phyloP scores from a whole-genome alignment of 2,113 vertebrate species.

The Thalassarche chlororhynchos region DNA sequence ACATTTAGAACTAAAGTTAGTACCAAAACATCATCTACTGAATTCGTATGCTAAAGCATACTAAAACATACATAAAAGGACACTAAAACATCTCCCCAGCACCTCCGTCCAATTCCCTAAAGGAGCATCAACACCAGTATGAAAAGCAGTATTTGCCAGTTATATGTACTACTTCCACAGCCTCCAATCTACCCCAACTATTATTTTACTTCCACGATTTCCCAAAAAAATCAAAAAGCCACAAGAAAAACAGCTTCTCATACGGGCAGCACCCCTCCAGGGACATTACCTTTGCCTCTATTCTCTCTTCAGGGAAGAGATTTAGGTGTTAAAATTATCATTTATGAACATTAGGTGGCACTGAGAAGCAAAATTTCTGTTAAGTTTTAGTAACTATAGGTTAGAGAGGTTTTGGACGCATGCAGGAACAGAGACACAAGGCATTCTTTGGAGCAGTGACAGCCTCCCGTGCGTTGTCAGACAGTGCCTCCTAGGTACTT shows the following conservation, averaged over 20 bases:
- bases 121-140: not conserved
- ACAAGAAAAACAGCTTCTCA: not conserved
- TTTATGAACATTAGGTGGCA: not conserved
- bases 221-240: not conserved
- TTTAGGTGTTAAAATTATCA: not conserved
- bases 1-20: not conserved
- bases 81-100: not conserved
- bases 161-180: not conserved
- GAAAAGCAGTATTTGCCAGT: not conserved
- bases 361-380: not conserved
- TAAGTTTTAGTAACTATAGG: not conserved
- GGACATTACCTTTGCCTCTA: not conserved
- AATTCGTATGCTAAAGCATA: rapidly evolving
- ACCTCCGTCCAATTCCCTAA: not conserved
- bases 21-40: not conserved
- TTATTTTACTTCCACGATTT: not conserved
- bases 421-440: not conserved
- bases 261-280: not conserved
- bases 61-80: not conserved
- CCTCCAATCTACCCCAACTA: not conserved
- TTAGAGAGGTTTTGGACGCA: not conserved
- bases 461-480: not conserved
- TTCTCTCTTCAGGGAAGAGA: not conserved
- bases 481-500: not conserved
- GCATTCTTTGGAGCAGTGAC: not conserved